Evolutionary conservation across 2,113 vertebrate genomes (phyloP).

Genomic region (Tretioscincus oriximinensis): DNA sequence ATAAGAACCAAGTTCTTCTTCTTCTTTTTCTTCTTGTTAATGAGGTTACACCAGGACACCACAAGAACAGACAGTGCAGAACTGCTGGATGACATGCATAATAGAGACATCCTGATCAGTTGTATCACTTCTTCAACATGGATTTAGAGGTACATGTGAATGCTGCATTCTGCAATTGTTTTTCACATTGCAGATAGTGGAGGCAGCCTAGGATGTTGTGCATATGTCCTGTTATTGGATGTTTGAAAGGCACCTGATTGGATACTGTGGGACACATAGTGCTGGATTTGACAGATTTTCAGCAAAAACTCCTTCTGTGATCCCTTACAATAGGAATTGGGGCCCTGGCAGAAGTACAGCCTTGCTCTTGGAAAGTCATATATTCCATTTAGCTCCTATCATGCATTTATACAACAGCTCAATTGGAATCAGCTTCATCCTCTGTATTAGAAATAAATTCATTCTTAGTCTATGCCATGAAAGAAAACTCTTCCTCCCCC

Average conservation of each 20-base stretch:
- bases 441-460: background rate
- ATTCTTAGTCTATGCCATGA: slow-evolving; percentile 30
- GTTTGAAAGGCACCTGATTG: background rate
- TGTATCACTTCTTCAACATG: too few species aligned
- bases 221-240: background rate
- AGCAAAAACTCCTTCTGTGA: background rate
- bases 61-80: too few species aligned
- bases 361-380: background rate
- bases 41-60: too few species aligned
- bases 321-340: background rate
- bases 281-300: background rate
- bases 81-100: too few species aligned
- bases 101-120: too few species aligned
- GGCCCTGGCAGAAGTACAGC: background rate
- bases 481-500: slow-evolving; percentile 40
- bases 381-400: slow-evolving; percentile 12
- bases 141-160: too few species aligned
- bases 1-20: too few species aligned
- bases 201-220: background rate
- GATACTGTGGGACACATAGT: background rate
- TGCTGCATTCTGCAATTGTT: too few species aligned
- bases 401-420: slow-evolving; percentile 21
- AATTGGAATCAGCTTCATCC: background rate
- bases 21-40: too few species aligned
- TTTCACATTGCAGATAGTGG: too few species aligned